Evolutionary conservation across 2,113 vertebrate species (phyloP).

Genomic region (Paramormyrops kingsleyae): DNA sequence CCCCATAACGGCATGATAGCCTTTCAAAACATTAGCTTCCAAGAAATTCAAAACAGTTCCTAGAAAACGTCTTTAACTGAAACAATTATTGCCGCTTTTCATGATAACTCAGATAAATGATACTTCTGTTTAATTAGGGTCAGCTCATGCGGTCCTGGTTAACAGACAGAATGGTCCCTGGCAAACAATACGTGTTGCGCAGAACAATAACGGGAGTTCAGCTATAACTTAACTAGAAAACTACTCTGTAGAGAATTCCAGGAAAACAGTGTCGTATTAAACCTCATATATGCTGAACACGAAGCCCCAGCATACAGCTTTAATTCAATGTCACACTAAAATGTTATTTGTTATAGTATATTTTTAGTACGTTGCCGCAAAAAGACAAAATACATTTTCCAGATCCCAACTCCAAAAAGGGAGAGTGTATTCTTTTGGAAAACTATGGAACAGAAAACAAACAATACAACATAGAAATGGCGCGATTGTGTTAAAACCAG

Average conservation of each 20-base stretch:
- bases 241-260: background rate
- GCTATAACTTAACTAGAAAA: background rate
- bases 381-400: background rate
- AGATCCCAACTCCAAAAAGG: background rate
- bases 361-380: background rate
- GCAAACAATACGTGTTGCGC: background rate
- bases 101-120: background rate
- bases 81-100: background rate
- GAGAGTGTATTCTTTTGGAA: background rate
- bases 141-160: background rate
- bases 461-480: background rate
- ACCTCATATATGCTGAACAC: background rate
- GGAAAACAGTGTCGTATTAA: background rate
- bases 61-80: background rate
- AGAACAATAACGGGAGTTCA: background rate
- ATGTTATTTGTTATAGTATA: background rate
- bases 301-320: background rate
- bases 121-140: background rate
- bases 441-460: background rate
- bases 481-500: background rate
- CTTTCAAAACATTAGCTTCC: conserved; percentile 18
- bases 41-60: conserved; percentile 22
- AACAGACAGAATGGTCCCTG: background rate
- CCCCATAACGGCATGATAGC: conserved; percentile 30
- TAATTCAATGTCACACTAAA: background rate